Conservation (phyloP, 2,797 vertebrate genomes). For the Dendrocincla fuliginosa region DNA sequence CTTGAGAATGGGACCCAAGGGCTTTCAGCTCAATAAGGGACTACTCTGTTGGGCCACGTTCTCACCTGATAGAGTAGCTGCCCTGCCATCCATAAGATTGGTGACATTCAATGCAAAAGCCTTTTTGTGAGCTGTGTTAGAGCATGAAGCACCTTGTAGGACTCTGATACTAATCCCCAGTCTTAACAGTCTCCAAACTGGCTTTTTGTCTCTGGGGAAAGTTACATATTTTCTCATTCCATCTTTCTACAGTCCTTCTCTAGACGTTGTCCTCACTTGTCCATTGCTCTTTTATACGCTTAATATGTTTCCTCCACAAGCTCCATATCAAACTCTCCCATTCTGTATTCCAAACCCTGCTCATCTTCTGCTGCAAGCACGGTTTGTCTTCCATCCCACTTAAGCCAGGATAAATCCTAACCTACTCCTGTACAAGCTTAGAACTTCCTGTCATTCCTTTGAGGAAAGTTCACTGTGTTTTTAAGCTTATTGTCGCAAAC, state of each 20-base stretch:
- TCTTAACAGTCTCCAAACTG: neutral
- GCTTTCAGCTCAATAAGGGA: neutral
- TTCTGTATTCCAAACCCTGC: conserved; percentile 14
- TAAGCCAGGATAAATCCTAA: conserved; percentile 52
- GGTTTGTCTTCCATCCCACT: conserved; percentile 28
- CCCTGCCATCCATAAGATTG: neutral
- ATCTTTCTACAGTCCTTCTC: neutral
- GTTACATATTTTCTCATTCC: neutral
- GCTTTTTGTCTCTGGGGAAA: neutral
- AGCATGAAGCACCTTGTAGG: neutral
- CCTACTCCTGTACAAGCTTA: neutral
- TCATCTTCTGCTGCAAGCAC: conserved; percentile 5
- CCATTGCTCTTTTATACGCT: neutral
- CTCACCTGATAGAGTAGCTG: neutral
- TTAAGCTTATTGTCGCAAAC: neutral
- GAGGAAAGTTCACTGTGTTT: neutral
- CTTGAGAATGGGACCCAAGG: neutral
- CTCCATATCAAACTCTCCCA: neutral
- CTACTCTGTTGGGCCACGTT: neutral
- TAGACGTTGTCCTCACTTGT: neutral
- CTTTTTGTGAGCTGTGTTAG: neutral
- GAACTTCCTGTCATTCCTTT: conserved; percentile 28
- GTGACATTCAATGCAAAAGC: neutral
- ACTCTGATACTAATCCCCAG: neutral
- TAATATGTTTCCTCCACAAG: neutral